Evolutionary conservation across 2,888 invertebrate species (phyloP), one percentile per base, ranked within the genome.

Genomic region (Volucella inflata): DNA sequence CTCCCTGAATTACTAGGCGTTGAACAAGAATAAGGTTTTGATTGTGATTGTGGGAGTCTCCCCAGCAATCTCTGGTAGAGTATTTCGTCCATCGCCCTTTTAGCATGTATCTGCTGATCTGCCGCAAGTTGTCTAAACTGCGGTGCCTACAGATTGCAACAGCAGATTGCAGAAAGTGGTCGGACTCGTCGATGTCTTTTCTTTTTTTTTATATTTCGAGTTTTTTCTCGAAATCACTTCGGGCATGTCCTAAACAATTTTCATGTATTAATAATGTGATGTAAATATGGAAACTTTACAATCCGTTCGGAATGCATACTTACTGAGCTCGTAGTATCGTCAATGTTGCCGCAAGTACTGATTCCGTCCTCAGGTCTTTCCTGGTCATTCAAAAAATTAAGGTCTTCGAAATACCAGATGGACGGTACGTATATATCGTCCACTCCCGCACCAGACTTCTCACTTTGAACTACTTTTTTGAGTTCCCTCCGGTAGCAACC

Each of bases 401-500:
- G n/a, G n/a, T n/a, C n/a, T n/a, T n/a, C n/a, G n/a, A n/a, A n/a
- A n/a, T n/a, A n/a, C n/a, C n/a, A n/a, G n/a, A n/a, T n/a, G n/a
- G n/a, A n/a, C n/a, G n/a, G n/a, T n/a, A n/a, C n/a, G n/a, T n/a
- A n/a, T n/a, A n/a, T n/a, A n/a, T n/a, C n/a, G n/a, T n/a, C n/a
- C n/a, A n/a, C n/a, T n/a, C n/a, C n/a, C n/a, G n/a, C 60, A 16
- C 21, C 60, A 30, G 46, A 50, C 14, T 53, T 68, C 59, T 59
- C 17, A 11, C 59, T 68, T 55, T 42, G 40, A 48, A 38, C 3
- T 6, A 59, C 40, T 71, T 50, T 71, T 57, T 71, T 71, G 2
- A 60, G 50, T 48, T 76, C 68, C 12, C 74, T 59, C 9, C 76
- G 40, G 42, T 68, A 67, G 16, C 46, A 76, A 60, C 70, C 70